phyloP scores from a whole-genome alignment of 2,888 invertebrate species.

The Argynnis bischoffii region DNA sequence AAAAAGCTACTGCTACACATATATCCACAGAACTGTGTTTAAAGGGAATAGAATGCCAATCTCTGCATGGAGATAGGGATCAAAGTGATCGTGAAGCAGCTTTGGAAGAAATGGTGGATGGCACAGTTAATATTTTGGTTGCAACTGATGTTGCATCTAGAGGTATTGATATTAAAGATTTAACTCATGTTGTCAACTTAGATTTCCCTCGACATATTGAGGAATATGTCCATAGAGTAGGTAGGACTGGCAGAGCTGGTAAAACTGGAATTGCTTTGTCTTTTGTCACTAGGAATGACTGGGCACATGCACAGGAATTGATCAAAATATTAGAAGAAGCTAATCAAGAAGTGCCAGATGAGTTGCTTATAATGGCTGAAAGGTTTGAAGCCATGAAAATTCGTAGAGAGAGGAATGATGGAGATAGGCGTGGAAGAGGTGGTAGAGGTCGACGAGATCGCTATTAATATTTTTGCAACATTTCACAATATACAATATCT shows the following conservation, averaged over 20 bases:
- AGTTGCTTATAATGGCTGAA: slow-evolving; percentile 88
- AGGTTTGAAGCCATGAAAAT: slow-evolving; percentile 87
- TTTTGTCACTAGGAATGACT: slow-evolving; percentile 90
- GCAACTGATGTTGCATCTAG: slow-evolving; percentile 98
- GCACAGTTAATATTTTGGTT: slow-evolving; percentile 90
- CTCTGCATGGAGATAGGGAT: slow-evolving; percentile 95
- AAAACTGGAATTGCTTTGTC: slow-evolving; percentile 91
- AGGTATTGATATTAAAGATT: slow-evolving; percentile 94
- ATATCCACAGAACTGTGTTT: slow-evolving; percentile 90
- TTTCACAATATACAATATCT: not conserved
- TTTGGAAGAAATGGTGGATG: slow-evolving; percentile 90
- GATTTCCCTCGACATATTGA: slow-evolving; percentile 97
- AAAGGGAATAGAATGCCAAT: slow-evolving; percentile 86
- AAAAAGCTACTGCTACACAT: slow-evolving; percentile 92
- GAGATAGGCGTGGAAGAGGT: slow-evolving; percentile 62
- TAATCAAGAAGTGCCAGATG: slow-evolving; percentile 90
- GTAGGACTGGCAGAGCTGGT: slow-evolving; percentile 96
- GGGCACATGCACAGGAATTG: slow-evolving; percentile 90
- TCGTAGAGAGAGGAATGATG: slow-evolving; percentile 80
- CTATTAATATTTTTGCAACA: slow-evolving; percentile 46
- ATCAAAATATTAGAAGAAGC: slow-evolving; percentile 94
- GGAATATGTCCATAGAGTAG: slow-evolving; percentile 98
- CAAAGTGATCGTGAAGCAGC: slow-evolving; percentile 91
- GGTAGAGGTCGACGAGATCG: slow-evolving; percentile 58
- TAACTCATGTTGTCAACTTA: slow-evolving; percentile 95